phyloP scores from a whole-genome alignment of 2,797 vertebrate species.

The Cossypha caffra region DNA sequence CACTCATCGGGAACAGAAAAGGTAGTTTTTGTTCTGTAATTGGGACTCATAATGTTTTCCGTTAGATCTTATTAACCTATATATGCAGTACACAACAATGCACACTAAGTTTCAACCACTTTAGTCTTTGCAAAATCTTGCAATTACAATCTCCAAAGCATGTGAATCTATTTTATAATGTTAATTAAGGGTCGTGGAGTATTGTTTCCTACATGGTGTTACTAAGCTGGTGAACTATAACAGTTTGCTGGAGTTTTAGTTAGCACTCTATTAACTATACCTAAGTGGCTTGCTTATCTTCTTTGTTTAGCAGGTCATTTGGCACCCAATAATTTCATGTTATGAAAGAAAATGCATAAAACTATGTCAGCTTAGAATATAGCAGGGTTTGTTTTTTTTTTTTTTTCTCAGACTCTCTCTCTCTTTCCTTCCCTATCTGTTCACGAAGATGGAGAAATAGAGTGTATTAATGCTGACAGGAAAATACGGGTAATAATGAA shows the following conservation, averaged over 20 bases:
- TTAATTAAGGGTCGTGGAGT: conserved; percentile 58
- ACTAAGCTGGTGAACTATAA: neutral
- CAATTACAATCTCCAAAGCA: conserved; percentile 41
- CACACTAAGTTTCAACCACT: conserved; percentile 32
- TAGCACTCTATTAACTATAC: conserved; percentile 25
- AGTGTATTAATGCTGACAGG: neutral
- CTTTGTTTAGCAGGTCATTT: conserved; percentile 52
- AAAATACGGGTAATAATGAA: neutral
- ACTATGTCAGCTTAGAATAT: neutral
- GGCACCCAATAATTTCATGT: conserved; percentile 19
- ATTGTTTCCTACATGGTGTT: neutral
- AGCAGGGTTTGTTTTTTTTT: rapidly evolving
- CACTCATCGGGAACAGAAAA: conserved; percentile 34
- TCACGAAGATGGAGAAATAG: neutral
- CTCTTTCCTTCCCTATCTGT: neutral
- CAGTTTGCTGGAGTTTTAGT: neutral
- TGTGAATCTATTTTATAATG: conserved; percentile 39
- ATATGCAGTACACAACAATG: neutral
- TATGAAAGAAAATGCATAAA: neutral
- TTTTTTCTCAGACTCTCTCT: neutral
- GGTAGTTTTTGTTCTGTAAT: conserved; percentile 49
- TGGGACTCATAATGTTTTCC: conserved; percentile 49
- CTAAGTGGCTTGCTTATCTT: conserved; percentile 39
- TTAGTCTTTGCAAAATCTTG: conserved; percentile 14
- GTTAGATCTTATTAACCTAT: conserved; percentile 51